Conservation (phyloP, 2,888 invertebrate genomes). For the Suillia variegata region DNA sequence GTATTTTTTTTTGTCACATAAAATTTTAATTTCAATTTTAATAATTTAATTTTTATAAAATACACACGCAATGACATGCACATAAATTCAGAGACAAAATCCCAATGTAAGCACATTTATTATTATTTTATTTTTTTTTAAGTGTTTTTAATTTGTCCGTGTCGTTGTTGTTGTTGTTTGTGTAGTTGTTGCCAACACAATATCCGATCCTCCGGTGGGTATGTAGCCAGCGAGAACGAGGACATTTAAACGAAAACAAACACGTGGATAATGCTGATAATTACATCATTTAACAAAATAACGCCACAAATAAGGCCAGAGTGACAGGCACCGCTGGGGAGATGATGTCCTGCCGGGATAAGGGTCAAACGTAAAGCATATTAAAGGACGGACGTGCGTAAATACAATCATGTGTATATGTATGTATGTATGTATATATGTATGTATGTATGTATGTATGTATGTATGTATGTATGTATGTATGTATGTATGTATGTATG, state of each 20-base stretch:
- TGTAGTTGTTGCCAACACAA: no score
- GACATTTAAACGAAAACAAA: neutral
- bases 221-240: no score
- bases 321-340: neutral
- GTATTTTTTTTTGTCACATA: no score
- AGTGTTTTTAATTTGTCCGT: no score
- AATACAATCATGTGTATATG: no score
- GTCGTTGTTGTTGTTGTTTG: no score
- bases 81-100: no score
- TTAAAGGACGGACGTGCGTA: neutral
- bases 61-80: no score
- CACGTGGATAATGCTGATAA: slow-evolving; percentile 11
- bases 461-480: neutral
- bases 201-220: no score
- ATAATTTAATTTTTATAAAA: neutral
- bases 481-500: neutral
- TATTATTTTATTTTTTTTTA: no score
- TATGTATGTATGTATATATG: no score
- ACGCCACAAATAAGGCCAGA: neutral
- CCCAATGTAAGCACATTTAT: slow-evolving; percentile 1
- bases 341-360: slow-evolving; percentile 4
- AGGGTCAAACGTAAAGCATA: neutral
- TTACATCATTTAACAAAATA: slow-evolving; percentile 15
- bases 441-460: no score
- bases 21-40: slow-evolving; percentile 8